These are phyloP conservation scores for Leucoraja ocellata DNA, from an alignment of 2,797 vertebrate genomes.

Conservation along the genomic window DNA sequence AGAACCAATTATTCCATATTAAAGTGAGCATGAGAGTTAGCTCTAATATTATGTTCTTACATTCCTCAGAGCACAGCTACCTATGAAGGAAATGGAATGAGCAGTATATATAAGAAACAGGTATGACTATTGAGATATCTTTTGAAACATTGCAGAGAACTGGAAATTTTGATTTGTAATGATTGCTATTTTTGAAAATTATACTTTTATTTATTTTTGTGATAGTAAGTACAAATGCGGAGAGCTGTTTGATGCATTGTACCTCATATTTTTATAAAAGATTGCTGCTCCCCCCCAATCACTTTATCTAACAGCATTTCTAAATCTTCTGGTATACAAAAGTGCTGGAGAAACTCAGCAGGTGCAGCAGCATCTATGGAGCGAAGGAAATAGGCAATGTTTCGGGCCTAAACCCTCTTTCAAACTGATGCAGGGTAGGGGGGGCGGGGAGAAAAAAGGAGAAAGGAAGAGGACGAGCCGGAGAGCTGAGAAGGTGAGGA, in stretches of 20 bases:
- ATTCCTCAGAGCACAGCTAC: constrained; percentile 65
- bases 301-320: background rate
- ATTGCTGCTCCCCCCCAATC: background rate
- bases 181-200: background rate
- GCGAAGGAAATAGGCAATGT: no score
- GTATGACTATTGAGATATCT: constrained; percentile 56
- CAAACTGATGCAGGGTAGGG: no score
- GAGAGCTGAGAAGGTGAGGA: no score
- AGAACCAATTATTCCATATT: background rate
- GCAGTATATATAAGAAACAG: constrained; percentile 95
- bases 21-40: background rate
- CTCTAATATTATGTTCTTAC: background rate
- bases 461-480: no score
- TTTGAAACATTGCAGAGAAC: background rate
- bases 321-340: no score
- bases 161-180: background rate
- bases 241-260: background rate
- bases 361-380: no score
- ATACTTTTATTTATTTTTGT: background rate
- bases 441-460: no score
- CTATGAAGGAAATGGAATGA: constrained; percentile 87
- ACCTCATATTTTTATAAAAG: background rate
- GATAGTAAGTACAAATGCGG: background rate
- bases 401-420: no score
- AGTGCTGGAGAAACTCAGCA: no score